phyloP scores from a whole-genome alignment of 2,888 invertebrate species.

The Hedychridium roseum region DNA sequence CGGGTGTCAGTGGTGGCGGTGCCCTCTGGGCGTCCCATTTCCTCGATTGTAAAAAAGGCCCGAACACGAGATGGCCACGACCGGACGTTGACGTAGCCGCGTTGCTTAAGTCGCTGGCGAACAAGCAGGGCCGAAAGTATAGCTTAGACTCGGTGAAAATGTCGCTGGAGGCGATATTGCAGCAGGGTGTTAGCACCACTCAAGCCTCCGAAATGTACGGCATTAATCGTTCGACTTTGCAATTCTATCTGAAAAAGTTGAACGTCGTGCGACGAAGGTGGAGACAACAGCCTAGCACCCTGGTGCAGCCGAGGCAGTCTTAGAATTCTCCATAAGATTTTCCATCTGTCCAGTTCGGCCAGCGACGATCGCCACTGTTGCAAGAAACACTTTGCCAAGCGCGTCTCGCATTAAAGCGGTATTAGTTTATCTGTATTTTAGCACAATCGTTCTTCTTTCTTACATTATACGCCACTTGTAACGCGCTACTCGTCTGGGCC shows the following conservation, averaged over 20 bases:
- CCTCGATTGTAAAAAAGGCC: constrained; percentile 57
- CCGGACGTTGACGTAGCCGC: constrained; percentile 58
- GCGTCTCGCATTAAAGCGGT: too few relatives aligned
- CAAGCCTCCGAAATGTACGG: constrained; percentile 66
- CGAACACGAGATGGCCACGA: constrained; percentile 49
- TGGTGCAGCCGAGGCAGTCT: constrained; percentile 42
- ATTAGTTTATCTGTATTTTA: too few relatives aligned
- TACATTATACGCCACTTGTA: too few relatives aligned
- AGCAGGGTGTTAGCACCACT: constrained; percentile 66
- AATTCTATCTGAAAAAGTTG: constrained; percentile 67
- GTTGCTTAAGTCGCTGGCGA: constrained; percentile 59
- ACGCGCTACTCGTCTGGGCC: too few relatives aligned
- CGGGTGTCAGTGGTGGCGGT: constrained; percentile 39
- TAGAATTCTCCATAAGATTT: too few relatives aligned
- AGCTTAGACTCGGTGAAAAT: constrained; percentile 64
- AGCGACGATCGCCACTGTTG: constrained; percentile 10
- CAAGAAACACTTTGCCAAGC: too few relatives aligned
- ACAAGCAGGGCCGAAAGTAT: constrained; percentile 64
- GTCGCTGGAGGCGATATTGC: constrained; percentile 66
- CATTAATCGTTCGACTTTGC: constrained; percentile 67
- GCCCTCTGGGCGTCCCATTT: constrained; percentile 59
- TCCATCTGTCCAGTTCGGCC: constrained; percentile 12
- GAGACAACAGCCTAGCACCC: constrained; percentile 48
- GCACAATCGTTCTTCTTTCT: too few relatives aligned
- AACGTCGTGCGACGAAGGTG: constrained; percentile 64